phyloP scores from a whole-genome alignment of 1,140 invertebrate species.

The Papilio aristodemus region DNA sequence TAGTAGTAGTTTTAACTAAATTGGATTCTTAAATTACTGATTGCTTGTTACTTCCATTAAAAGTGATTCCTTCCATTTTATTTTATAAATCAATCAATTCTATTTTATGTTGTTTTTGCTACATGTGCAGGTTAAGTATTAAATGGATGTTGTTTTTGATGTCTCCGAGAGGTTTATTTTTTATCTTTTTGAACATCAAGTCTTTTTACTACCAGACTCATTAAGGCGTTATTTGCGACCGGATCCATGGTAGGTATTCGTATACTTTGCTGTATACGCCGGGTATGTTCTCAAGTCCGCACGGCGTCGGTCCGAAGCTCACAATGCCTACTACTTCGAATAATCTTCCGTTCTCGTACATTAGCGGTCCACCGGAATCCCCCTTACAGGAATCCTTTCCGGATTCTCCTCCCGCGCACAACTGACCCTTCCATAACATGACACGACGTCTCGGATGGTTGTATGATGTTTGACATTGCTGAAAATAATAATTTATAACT shows the following conservation, averaged over 20 bases:
- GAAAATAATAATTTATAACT: slow-evolving; percentile 63
- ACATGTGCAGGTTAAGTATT: too few relatives aligned
- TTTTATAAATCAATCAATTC: too few relatives aligned
- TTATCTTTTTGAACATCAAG: background rate
- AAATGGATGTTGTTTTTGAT: too few relatives aligned
- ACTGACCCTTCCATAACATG: slow-evolving; percentile 54
- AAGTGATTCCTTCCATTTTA: too few relatives aligned
- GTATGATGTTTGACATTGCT: slow-evolving; percentile 78
- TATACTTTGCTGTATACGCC: slow-evolving; percentile 83
- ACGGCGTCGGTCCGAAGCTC: slow-evolving; percentile 82
- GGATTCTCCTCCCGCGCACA: slow-evolving; percentile 62
- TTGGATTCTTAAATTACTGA: too few relatives aligned
- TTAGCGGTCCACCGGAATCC: slow-evolving; percentile 82
- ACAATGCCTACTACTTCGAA: slow-evolving; percentile 80
- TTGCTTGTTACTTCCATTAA: too few relatives aligned
- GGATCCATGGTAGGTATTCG: slow-evolving; percentile 81
- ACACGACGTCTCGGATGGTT: slow-evolving; percentile 51
- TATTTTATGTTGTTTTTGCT: too few relatives aligned
- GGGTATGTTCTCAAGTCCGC: slow-evolving; percentile 79
- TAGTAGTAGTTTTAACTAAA: too few relatives aligned
- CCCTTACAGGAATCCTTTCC: slow-evolving; percentile 71
- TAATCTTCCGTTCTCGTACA: slow-evolving; percentile 66
- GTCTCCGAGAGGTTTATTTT: too few relatives aligned
- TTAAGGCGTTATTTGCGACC: slow-evolving; percentile 55
- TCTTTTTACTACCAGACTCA: background rate